A percentile compares a stretch with the other conserved stretches of the same genome.
Conservation (phyloP, 2,797 vertebrate species). For the Cryptoprocta ferox region DNA sequence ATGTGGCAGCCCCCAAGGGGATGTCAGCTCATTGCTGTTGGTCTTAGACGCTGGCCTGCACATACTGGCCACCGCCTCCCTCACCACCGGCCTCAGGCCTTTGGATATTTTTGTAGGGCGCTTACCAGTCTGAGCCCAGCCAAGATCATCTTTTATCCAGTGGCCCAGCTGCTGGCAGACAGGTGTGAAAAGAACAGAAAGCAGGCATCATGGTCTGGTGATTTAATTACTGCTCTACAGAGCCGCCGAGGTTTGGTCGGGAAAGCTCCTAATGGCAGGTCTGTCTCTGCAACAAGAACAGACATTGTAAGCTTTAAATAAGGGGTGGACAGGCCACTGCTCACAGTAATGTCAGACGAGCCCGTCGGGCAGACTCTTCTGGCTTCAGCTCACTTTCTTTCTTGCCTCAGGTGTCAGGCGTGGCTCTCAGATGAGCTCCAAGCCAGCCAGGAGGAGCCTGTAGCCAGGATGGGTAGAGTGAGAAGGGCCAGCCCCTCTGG, state of each 20-base stretch:
- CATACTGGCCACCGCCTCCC: not conserved
- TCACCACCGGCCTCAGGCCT: not conserved
- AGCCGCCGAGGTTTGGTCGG: not conserved
- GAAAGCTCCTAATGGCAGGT: conserved; percentile 18
- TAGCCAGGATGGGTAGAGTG: not conserved
- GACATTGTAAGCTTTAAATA: conserved; percentile 28
- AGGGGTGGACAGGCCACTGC: not conserved
- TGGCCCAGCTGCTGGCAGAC: conserved; percentile 29
- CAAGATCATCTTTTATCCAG: not conserved
- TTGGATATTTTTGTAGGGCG: not conserved
- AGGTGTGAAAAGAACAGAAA: conserved; percentile 47
- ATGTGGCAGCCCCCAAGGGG: not conserved
- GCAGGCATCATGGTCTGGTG: not conserved
- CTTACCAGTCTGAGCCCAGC: not conserved
- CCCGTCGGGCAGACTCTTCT: not conserved
- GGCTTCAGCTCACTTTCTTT: not conserved
- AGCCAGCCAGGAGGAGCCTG: not conserved
- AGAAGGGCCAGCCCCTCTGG: not conserved
- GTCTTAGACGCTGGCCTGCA: not conserved
- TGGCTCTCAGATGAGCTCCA: not conserved
- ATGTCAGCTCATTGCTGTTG: not conserved
- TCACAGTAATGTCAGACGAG: not conserved
- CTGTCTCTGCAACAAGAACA: conserved; percentile 44
- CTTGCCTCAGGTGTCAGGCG: accelerated
- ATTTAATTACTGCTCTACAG: conserved; percentile 57